Base-by-base conservation (phyloP, 2,113 vertebrate species). In the Dicentrarchus labrax region DNA sequence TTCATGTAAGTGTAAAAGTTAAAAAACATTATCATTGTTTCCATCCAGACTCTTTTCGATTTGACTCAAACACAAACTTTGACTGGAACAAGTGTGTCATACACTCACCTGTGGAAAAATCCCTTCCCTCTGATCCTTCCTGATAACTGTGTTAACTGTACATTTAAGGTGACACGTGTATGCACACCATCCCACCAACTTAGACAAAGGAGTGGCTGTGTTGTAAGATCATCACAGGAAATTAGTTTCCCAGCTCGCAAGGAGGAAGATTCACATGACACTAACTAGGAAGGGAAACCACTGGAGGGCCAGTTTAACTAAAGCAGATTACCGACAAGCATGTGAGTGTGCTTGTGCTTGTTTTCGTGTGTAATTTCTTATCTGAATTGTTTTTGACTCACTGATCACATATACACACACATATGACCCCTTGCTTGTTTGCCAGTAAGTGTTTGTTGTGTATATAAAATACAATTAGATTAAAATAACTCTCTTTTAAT, bases 261-360 rank as follows among this genome's bases (percentile, higher is more conserved):
- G 70, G 47, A 81, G 19, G 43, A 19, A 71, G 41, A 47, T 56
- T 79, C 61, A 76, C 72, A 62, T 75, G 57, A 81, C 22, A 24
- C 8, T 4, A 11, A 66, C 17, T 21, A 65, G 72, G 78, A 87
- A 84, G 70, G 77, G 82, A 87, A 91, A 88, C 74, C 30, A 68
- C 61, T 72, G 5, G 3, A 24, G n/a, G 13, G 66, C 30, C n/a
- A 54, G 59, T 70, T 68, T 4, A 41, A 51, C 53, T 6, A 48
- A 15, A n/a, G 38, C 21, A 47, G 17, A 65, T 87, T 59, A 72
- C 67, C 53, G 76, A 47, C 47, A 81, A 50, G 21, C 59, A 21
- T 50, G 48, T 47, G 56, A 65, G 56, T 60, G 80, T 47, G 39
- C 30, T 41, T 5, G 15, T 70, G 69, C 17, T 51, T 13, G 12